Conservation (phyloP, 2,113 vertebrate species). For the Tricholaema leucomelas region DNA sequence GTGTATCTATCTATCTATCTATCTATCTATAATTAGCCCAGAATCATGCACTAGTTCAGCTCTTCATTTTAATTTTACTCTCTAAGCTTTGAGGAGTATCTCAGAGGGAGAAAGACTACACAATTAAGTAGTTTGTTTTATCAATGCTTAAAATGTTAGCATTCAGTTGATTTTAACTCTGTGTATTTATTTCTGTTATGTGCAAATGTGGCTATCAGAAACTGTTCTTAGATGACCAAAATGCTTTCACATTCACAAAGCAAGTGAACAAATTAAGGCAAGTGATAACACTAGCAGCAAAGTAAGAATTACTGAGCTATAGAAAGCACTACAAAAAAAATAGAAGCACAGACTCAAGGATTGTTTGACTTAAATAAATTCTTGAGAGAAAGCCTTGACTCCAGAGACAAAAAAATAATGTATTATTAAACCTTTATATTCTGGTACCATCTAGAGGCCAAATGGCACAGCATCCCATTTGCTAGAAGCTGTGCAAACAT, state of each 20-base stretch:
- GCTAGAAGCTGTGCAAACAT: not conserved
- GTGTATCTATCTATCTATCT: too few relatives aligned
- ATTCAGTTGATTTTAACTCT: not conserved
- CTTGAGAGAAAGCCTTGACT: not conserved
- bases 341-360: not conserved
- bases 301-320: not conserved
- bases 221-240: not conserved
- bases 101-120: not conserved
- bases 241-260: not conserved
- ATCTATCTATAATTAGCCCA: too few relatives aligned
- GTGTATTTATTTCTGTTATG: not conserved
- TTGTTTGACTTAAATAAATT: not conserved
- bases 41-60: not conserved
- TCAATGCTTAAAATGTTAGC: not conserved
- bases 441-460: constrained; percentile 60
- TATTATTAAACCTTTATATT: constrained; percentile 49
- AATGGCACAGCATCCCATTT: constrained; percentile 19
- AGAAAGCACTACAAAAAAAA: not conserved
- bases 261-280: not conserved
- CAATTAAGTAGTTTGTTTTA: not conserved
- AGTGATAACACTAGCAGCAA: not conserved
- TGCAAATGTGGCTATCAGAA: not conserved
- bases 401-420: not conserved
- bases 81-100: not conserved
- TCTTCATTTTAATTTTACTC: not conserved